These are phyloP conservation scores for Herminia tarsipennalis DNA, from an alignment of 2,888 invertebrate genomes.

Conservation along the genomic window DNA sequence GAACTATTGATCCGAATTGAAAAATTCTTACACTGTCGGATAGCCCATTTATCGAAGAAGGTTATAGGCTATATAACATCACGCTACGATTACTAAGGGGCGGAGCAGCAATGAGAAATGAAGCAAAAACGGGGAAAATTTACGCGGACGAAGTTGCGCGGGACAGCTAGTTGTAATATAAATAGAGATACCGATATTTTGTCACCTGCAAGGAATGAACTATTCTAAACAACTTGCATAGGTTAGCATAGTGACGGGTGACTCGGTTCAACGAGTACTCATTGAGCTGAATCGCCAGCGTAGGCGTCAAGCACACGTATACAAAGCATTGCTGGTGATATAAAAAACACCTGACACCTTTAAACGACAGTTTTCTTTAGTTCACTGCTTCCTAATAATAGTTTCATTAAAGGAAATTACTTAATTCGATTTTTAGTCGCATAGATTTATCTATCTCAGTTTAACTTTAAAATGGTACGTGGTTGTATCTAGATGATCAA, in stretches of 20 bases:
- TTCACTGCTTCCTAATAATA: constrained; percentile 45
- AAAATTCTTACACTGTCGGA: no score
- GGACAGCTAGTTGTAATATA: no score
- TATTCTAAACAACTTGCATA: constrained; percentile 56
- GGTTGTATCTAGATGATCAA: no score
- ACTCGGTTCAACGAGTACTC: constrained; percentile 75
- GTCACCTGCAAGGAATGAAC: constrained; percentile 10
- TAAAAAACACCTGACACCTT: constrained; percentile 49
- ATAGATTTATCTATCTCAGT: neutral
- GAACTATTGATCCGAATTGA: no score
- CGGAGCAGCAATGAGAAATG: no score
- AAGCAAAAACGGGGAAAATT: no score
- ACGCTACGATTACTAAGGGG: no score
- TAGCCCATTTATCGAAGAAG: no score
- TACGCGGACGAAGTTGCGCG: no score
- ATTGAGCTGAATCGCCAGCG: constrained; percentile 60
- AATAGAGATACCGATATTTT: no score
- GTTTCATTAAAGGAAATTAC: neutral
- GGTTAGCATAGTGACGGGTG: constrained; percentile 57
- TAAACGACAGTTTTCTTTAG: constrained; percentile 42
- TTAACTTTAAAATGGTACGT: no score
- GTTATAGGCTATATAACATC: no score
- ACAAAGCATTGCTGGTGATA: constrained; percentile 50
- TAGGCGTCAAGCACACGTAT: constrained; percentile 63
- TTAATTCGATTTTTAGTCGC: neutral